Percentiles rank a stretch among this genome's conserved stretches.
Evolutionary conservation across 1,140 invertebrate genomes (phyloP).

Genomic region (Vanessa tameamea): DNA sequence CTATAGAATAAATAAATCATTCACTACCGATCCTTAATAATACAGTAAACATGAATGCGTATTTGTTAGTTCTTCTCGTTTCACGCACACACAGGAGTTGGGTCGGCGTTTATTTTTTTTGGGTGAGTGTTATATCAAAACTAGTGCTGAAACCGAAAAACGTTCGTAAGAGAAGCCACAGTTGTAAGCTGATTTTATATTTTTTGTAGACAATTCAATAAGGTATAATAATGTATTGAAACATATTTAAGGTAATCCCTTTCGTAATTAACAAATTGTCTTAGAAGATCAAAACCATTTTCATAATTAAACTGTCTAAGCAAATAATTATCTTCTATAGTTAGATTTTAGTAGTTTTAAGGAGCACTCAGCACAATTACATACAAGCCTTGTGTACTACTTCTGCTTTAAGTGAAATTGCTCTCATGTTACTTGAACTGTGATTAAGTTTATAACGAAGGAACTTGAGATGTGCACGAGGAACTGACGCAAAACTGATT

Average conservation of each 20-base stretch:
- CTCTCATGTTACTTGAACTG: slow-evolving; percentile 12
- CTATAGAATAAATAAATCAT: slow-evolving; percentile 35
- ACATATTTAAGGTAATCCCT: too few species aligned
- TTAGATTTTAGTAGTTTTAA: neutral
- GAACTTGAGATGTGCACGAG: neutral
- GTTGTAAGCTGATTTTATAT: too few species aligned
- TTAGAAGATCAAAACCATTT: too few species aligned
- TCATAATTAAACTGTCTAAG: too few species aligned
- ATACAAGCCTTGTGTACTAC: neutral
- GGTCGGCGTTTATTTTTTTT: too few species aligned
- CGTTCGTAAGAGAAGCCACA: too few species aligned
- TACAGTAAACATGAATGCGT: too few species aligned
- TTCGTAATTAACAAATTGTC: neutral
- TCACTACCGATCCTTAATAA: too few species aligned
- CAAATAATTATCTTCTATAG: neutral
- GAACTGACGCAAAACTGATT: neutral
- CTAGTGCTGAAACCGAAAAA: too few species aligned
- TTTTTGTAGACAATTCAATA: neutral
- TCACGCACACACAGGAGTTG: too few species aligned
- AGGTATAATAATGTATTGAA: neutral
- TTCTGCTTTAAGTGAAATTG: slow-evolving; percentile 6
- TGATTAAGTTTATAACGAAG: slow-evolving; percentile 17
- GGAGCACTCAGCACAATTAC: slow-evolving; percentile 1
- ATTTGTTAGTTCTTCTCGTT: too few species aligned
- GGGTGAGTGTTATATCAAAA: too few species aligned